Evolutionary conservation across 2,888 invertebrate species (phyloP).

Genomic region (Phlogophora meticulosa): DNA sequence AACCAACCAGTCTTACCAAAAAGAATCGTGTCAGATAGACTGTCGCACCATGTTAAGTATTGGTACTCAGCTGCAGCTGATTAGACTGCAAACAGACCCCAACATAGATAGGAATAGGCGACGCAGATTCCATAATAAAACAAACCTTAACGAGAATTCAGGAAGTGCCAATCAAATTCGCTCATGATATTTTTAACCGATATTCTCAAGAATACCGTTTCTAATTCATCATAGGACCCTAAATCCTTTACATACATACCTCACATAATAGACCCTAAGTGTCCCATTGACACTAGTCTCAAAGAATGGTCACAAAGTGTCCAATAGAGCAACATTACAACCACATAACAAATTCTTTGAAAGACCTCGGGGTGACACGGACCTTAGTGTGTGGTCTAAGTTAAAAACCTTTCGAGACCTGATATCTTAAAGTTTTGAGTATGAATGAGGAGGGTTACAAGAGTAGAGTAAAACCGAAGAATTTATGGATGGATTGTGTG

Average conservation of each 20-base stretch:
- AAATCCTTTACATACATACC: conserved; percentile 54
- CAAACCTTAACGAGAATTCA: background rate
- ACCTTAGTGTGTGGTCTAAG: conserved; percentile 37
- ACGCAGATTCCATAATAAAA: too few species aligned
- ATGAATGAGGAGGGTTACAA: too few species aligned
- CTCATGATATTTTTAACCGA: conserved; percentile 33
- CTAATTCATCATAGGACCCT: conserved; percentile 39
- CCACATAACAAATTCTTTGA: conserved; percentile 63
- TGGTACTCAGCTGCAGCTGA: too few species aligned
- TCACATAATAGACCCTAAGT: conserved; percentile 47
- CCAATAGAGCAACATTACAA: conserved; percentile 43
- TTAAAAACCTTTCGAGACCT: conserved; percentile 13
- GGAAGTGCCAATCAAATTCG: conserved; percentile 6
- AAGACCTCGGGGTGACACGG: conserved; percentile 30
- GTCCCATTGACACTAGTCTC: conserved; percentile 44
- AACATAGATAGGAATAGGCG: too few species aligned
- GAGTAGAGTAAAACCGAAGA: too few species aligned
- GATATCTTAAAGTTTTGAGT: too few species aligned
- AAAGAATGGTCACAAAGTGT: conserved; percentile 45
- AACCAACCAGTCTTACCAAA: too few species aligned
- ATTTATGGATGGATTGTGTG: too few species aligned
- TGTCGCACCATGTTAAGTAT: too few species aligned
- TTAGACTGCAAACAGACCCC: too few species aligned
- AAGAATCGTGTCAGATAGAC: too few species aligned
- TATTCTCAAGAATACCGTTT: conserved; percentile 37